Evolutionary conservation across 2,113 vertebrate species (phyloP), one percentile per base, ranked within the genome.

Genomic region (Eclectus roratus): DNA sequence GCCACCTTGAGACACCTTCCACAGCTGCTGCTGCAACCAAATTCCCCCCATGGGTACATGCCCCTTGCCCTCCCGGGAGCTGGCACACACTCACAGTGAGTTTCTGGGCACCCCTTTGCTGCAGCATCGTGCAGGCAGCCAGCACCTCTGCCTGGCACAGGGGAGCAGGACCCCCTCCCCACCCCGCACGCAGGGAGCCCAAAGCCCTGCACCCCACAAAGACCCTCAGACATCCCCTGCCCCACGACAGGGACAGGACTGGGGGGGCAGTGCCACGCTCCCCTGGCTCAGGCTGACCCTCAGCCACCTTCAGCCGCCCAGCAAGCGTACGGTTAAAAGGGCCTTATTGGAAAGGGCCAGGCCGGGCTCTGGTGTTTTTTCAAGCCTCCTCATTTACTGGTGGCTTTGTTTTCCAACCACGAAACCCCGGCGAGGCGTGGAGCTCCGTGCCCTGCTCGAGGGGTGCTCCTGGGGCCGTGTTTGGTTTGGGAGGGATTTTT

Each of bases 191-290:
- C 53, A 84, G 44, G 10, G 15, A 80, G 6, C 29, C 49, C 68
- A 15, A 49, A 72, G 53, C 18, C 5, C 63, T 50, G 37, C 41
- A 35, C 39, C 46, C 31, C 49, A 52, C 56, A 73, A 6, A 33
- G 52, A 13, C 27, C 33, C 35, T 31, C 52, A 72, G 47, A n/a
- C 33, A 35, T 3, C 23, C 11, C 31, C 27, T 44, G 35, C 31
- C 63, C 44, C 50, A 37, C 0, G 0, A 4, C 0, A 0, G n/a
- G 5, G 13, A 23, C 1, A 1, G 14, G 14, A 58, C 31, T 1
- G 19, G 6, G 28, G 16, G 6, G 2, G 6, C 41, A 46, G 63
- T 1, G 1, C 39, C 13, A 9, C 15, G 13, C 69, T 50, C 2
- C 52, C 56, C 39, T 55, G 9, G 3, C 66, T 23, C 4, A 60